Base-by-base conservation (phyloP, 2,888 invertebrate genomes). In the Drosophila pseudotakahashii region DNA sequence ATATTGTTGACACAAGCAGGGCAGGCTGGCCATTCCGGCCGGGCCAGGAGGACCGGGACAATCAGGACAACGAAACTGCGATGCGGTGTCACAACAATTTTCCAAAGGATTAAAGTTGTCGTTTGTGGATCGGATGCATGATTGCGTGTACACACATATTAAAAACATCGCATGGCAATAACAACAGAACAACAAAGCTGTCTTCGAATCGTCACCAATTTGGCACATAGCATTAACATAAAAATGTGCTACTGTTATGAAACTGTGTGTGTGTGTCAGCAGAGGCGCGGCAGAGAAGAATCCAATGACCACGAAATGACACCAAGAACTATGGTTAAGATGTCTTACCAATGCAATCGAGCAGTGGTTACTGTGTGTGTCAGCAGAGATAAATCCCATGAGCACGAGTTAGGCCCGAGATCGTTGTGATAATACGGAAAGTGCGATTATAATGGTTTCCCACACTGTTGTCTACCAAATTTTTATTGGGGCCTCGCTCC, bases 101-200 rank as follows among this genome's bases (percentile, higher is more conserved):
- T 64, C 73, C 72, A 73, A 64, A 54, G 74, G 74, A 75, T 75
- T 75, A 75, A 71, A 71, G 76, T 70, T 75, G 76, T 75, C 45
- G 45, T 47, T 70, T 75, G 76, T 75, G 26, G 45, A 30, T 60
- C 59, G 63, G 76, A 55, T 47, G 71, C 74, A 60, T 68, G 61
- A 66, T 68, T 74, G 68, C 62, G 74, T 74, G 73, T 52, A 52
- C 19, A 42, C 10, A 41, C 11, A 34, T 47, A 51, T 57, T 55
- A 73, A 52, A 14, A 53, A 26, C 45, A 54, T 44, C 47, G 41
- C 47, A 37, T 36, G 34, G 62, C 72, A 64, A 71, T 54, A 63
- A 54, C n/a, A 30, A 5, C 5, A 10, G 26, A 26, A 6, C n/a
- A 47, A 30, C 14, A 23, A 23, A n/a, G 37, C 37, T 39, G 2